Base-by-base conservation (phyloP, 2,888 invertebrate species). In the Drosophila birchii region DNA sequence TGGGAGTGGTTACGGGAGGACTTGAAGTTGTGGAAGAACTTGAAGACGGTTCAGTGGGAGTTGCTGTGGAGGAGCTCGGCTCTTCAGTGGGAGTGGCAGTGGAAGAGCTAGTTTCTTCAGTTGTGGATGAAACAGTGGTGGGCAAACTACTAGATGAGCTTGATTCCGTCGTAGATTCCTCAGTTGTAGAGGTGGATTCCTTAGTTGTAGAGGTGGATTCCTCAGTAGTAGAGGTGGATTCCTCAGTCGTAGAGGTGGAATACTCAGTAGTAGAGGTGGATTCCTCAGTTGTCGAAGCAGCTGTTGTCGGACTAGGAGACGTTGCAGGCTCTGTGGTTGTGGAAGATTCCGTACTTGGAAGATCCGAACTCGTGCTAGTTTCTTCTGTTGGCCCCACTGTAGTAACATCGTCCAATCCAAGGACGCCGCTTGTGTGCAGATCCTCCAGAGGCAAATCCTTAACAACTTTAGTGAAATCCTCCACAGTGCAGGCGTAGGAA, bases 401-500 rank as follows among this genome's bases (percentile, higher is more conserved):
- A 8, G 69, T 70, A 18, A 45, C 53, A n/a, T 62, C 62, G 32
- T 89, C 85, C 18, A 88, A n/a, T 0, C 90, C 90, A 38, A 90
- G 66, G 2, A 90, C 53, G 1, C 90, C 90, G 29, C 70, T 83
- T 0, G 90, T 90, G 1, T 88, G 41, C 6, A 90, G 71, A 44
- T 80, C 78, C 0, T 84, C 86, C 11, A 86, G 55, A 0, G 91
- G 91, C 64, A 89, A 79, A 75, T 86, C 77, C n/a, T 76, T 87
- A 0, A 86, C 90, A 12, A 80, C 86, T 11, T 61, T 62, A 1
- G 73, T 82, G 61, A 91, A 91, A n/a, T 82, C 90, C 23, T 87
- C 84, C 3, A 91, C 90, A 0, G 83, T 71, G 34, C 91, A 91
- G 2, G 91, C 91, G 63, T 90, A 91, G 1, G 84, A 86, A 38